Base-by-base conservation (phyloP, 1,140 invertebrate genomes). In the Arctopsyche grandis region DNA sequence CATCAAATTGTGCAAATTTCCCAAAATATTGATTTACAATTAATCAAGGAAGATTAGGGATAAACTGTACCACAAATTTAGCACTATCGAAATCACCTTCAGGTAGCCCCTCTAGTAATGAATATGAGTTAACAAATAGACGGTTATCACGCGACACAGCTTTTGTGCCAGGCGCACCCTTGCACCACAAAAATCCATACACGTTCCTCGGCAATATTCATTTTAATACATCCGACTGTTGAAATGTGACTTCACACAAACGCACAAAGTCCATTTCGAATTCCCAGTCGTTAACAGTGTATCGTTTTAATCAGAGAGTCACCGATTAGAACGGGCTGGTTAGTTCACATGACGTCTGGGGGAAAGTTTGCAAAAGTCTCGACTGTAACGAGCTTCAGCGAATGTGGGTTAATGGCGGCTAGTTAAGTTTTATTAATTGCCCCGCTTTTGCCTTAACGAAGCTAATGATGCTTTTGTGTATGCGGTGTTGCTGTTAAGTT, bases 181-280 rank as follows among this genome's bases (percentile, higher is more conserved):
- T 26, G 63, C 63, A 66, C 63, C 5, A 22, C 19, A 66, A 66
- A 66, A 66, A 66, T 66, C 63, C 63, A 66, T 66, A 66, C 63
- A 52, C 21, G 56, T 9, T 16, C 56, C 10, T 60, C 16, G 56
- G 16, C 56, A 22, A 66, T 29, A 26, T 66, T 66, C 63, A 66
- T 66, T 66, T 66, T 66, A 66, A 66, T 66, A 66, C 29, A 38
- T 38, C 29, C 29, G 7, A 38, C 29, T 38, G 29, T 7, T 38
- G 29, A 38, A 38, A 38, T 38, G 29, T 7, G 29, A 38, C 29
- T 38, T 38, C 29, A 38, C 29, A 38, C 29, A 38, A 38, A 38
- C 29, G 29, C 29, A 38, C 29, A 38, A 4, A 38, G 29, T 38
- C 29, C 29, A 38, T 38, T 38, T 7, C 7, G 29, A 38, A 38